phyloP scores from a whole-genome alignment of 2,113 vertebrate genomes.

The Nibea coibor region DNA sequence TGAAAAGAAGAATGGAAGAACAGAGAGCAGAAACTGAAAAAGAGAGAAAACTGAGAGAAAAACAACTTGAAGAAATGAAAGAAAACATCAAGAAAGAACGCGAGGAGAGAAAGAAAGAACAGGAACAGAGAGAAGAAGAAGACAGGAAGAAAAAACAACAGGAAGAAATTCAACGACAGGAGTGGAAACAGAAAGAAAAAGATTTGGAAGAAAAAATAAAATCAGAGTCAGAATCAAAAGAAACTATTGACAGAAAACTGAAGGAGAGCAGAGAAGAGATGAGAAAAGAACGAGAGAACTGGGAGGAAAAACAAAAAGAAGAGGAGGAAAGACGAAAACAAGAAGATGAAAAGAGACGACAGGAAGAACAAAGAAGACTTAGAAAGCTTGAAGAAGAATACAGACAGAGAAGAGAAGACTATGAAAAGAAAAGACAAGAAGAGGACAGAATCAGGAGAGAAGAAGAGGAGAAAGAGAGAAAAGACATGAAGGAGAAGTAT shows the following conservation, averaged over 20 bases:
- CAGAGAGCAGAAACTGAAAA: neutral
- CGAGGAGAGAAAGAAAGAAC: neutral
- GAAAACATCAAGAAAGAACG: neutral
- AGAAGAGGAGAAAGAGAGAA: neutral
- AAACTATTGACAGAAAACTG: too few species aligned
- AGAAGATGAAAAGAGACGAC: too few species aligned
- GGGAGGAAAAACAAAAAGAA: too few species aligned
- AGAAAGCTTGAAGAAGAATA: too few species aligned
- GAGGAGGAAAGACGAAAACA: fast-evolving
- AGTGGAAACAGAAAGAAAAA: neutral
- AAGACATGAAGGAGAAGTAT: neutral
- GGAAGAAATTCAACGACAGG: neutral
- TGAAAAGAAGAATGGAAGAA: neutral
- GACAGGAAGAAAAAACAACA: neutral
- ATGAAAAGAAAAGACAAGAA: too few species aligned
- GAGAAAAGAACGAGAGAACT: too few species aligned
- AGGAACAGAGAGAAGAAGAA: neutral
- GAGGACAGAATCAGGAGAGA: too few species aligned
- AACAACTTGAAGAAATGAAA: conserved; percentile 5
- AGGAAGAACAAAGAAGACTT: too few species aligned
- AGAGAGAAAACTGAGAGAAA: neutral
- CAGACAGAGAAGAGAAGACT: too few species aligned
- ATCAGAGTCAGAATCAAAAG: too few species aligned
- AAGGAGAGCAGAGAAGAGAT: too few species aligned
- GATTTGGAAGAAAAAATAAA: too few species aligned